phyloP scores from a whole-genome alignment of 1,140 invertebrate genomes.

The Arion vulgaris region DNA sequence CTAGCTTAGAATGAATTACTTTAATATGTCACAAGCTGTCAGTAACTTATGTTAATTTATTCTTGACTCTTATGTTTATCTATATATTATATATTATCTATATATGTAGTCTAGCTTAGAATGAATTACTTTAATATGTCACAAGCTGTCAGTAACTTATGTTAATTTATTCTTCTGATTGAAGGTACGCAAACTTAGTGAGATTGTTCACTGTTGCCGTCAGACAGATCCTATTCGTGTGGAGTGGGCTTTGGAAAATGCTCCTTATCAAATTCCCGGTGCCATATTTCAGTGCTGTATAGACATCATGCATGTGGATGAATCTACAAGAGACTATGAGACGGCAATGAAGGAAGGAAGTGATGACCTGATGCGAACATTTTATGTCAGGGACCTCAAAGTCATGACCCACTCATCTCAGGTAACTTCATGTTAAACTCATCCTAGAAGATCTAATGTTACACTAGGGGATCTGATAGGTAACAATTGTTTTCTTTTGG shows the following conservation, averaged over 20 bases:
- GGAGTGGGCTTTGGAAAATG: slow-evolving; percentile 37
- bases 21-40: no score
- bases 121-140: no score
- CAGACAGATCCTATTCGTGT: slow-evolving; percentile 37
- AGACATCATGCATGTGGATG: slow-evolving; percentile 32
- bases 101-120: no score
- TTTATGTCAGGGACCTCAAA: slow-evolving; percentile 34
- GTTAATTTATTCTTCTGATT: background rate
- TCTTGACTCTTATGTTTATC: no score
- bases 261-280: slow-evolving; percentile 5
- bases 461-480: no score
- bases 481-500: no score
- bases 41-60: no score
- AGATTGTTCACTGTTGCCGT: slow-evolving; percentile 30
- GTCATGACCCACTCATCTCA: background rate
- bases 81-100: no score
- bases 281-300: slow-evolving; percentile 30
- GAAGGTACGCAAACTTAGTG: slow-evolving; percentile 26
- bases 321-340: slow-evolving; percentile 25
- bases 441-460: no score
- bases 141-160: no score
- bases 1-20: no score
- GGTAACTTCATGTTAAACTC: no score
- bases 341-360: slow-evolving; percentile 20
- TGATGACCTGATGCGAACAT: slow-evolving; percentile 32